Evolutionary conservation across 1,140 invertebrate genomes (phyloP).

Genomic region (Drosophila novamexicana): DNA sequence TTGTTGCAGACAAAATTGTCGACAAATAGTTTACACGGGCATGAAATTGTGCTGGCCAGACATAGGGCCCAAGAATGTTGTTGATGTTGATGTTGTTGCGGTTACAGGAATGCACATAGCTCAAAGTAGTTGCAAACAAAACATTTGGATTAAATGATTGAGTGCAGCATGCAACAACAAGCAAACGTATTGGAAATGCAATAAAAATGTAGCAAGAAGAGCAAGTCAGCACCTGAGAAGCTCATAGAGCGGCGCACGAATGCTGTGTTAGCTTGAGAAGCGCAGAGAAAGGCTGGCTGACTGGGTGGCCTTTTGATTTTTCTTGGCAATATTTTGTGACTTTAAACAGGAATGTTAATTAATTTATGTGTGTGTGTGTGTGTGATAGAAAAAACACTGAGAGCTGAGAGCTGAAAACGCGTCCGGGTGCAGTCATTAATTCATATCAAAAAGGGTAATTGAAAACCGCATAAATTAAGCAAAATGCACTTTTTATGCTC

Average conservation of each 20-base stretch:
- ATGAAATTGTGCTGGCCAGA: constrained; percentile 74
- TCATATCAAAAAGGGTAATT: constrained; percentile 82
- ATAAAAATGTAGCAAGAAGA: constrained; percentile 25
- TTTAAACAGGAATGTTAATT: constrained; percentile 54
- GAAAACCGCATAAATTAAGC: constrained; percentile 82
- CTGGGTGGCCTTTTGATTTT: constrained; percentile 21
- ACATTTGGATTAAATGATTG: constrained; percentile 63
- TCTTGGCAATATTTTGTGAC: neutral
- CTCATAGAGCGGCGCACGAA: constrained; percentile 18
- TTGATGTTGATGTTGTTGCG: constrained; percentile 55
- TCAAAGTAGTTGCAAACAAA: constrained; percentile 59
- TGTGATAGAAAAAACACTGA: constrained; percentile 26
- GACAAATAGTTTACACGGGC: constrained; percentile 83
- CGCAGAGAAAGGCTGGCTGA: constrained; percentile 33
- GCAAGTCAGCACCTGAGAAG: constrained; percentile 26
- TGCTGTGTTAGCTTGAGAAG: constrained; percentile 1
- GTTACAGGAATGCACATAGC: constrained; percentile 55
- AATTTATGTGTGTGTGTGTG: constrained; percentile 54
- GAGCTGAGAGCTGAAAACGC: constrained; percentile 1
- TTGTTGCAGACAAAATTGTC: constrained; percentile 82
- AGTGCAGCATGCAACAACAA: constrained; percentile 62
- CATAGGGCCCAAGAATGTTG: constrained; percentile 59
- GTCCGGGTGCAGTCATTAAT: constrained; percentile 65
- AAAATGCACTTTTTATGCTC: constrained; percentile 51
- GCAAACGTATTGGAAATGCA: constrained; percentile 33